Percentiles rank a stretch among this genome's conserved stretches.
These are phyloP conservation scores for Botia almorhae DNA, from an alignment of 2,797 vertebrate species.

Conservation along the genomic window DNA sequence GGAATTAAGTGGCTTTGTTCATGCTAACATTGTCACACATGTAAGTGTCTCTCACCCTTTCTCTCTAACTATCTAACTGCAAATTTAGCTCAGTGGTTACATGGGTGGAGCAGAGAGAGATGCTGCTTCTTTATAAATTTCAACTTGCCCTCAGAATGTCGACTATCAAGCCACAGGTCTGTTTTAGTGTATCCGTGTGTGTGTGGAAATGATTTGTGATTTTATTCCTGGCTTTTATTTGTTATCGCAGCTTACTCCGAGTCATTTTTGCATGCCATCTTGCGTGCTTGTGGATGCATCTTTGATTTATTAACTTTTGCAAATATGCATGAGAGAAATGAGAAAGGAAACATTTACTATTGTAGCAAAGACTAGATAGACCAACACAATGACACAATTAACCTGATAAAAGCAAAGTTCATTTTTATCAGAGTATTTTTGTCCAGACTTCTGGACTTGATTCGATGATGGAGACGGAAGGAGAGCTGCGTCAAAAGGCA, in stretches of 20 bases:
- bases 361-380: too few relatives aligned
- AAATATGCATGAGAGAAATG: neutral
- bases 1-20: constrained; percentile 29
- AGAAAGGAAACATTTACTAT: too few relatives aligned
- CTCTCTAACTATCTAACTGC: constrained; percentile 21
- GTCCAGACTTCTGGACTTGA: constrained; percentile 39
- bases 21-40: neutral
- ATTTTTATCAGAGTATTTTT: too few relatives aligned
- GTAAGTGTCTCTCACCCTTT: neutral
- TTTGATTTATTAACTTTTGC: neutral
- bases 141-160: constrained; percentile 30
- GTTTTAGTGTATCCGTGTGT: neutral
- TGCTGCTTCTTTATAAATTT: constrained; percentile 71
- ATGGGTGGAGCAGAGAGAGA: constrained; percentile 55
- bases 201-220: neutral
- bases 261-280: neutral
- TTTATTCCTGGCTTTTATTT: neutral
- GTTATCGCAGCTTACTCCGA: neutral
- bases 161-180: constrained; percentile 24
- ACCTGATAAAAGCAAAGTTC: too few relatives aligned
- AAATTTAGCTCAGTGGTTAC: constrained; percentile 56
- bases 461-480: constrained; percentile 55
- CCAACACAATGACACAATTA: too few relatives aligned
- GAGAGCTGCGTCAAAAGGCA: neutral
- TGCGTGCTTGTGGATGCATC: neutral